Evolutionary conservation across 2,113 vertebrate genomes (phyloP).

Genomic region (Poeciliopsis turrubarensis): DNA sequence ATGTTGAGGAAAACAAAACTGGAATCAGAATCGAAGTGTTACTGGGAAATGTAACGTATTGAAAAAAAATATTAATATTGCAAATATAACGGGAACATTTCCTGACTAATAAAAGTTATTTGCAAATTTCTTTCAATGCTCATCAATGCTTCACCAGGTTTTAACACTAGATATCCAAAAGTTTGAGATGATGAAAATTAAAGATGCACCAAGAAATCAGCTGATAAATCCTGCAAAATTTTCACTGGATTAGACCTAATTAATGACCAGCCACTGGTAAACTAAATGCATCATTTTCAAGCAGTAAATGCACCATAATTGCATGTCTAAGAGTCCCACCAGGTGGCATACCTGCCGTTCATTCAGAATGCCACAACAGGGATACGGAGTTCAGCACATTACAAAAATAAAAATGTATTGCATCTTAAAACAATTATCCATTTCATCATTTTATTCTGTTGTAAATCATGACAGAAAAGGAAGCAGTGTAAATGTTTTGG

Average conservation of each 20-base stretch:
- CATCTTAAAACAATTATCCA: no score
- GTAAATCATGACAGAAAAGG: no score
- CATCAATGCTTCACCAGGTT: not conserved
- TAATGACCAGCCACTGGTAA: not conserved
- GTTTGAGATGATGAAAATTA: not conserved
- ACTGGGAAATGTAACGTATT: not conserved
- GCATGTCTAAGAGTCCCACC: no score
- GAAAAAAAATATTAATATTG: not conserved
- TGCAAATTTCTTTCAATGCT: not conserved
- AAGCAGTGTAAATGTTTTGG: no score
- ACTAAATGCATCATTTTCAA: no score
- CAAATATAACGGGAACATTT: not conserved
- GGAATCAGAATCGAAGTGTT: not conserved
- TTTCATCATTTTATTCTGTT: no score
- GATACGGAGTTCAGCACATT: not conserved
- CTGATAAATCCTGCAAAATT: not conserved
- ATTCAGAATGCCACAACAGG: not conserved
- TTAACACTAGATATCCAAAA: not conserved
- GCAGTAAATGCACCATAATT: no score
- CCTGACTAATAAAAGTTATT: not conserved
- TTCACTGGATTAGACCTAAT: not conserved
- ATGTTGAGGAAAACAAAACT: slow-evolving; percentile 17
- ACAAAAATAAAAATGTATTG: not conserved
- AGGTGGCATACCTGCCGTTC: not conserved
- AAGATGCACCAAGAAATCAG: not conserved